Percentiles rank a stretch among this genome's conserved stretches.
phyloP scores from a whole-genome alignment of 2,797 vertebrate species.

The Trachurus trachurus region DNA sequence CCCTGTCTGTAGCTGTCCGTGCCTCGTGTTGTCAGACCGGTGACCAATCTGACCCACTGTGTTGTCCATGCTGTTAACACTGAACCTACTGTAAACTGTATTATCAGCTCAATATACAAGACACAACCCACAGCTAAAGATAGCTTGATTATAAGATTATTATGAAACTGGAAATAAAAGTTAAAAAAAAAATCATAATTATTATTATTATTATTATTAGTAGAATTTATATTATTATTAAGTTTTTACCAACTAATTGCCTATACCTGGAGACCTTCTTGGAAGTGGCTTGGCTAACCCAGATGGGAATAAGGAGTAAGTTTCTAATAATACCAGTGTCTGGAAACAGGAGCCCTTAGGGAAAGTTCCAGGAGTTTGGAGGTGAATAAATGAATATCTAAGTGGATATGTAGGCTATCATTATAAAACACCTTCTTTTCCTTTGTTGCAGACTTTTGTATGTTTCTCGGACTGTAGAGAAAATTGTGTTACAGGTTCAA shows the following conservation, averaged over 20 bases:
- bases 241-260: neutral
- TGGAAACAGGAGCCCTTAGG: neutral
- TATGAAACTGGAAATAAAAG: too few relatives aligned
- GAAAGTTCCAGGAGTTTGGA: constrained; percentile 3
- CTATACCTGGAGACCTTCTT: neutral
- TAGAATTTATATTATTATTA: neutral
- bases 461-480: neutral
- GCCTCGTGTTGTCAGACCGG: neutral
- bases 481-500: neutral
- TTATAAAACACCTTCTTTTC: neutral
- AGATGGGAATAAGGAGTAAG: neutral
- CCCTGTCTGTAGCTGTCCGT: neutral
- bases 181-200: too few relatives aligned
- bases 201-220: too few relatives aligned
- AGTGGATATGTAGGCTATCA: too few relatives aligned
- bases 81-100: neutral
- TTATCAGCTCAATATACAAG: neutral
- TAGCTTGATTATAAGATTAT: too few relatives aligned
- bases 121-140: neutral
- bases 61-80: neutral
- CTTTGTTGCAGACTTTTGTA: neutral
- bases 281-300: neutral
- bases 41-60: neutral
- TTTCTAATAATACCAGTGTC: neutral
- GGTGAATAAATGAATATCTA: too few relatives aligned